Conservation (phyloP, 2,113 vertebrate genomes). For the Cebidichthys violaceus region DNA sequence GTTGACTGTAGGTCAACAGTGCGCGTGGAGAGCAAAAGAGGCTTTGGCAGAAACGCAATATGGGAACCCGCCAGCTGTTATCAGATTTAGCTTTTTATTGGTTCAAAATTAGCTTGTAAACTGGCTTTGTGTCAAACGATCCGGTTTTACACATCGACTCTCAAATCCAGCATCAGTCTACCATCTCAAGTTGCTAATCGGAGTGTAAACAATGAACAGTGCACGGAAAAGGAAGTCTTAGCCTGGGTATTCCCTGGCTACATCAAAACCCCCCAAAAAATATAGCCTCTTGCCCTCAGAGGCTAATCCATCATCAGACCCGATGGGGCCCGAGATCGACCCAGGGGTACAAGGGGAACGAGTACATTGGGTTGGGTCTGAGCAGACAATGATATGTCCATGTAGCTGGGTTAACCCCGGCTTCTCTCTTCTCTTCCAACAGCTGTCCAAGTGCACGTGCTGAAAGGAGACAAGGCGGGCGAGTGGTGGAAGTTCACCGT, state of each 20-base stretch:
- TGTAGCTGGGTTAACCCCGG: neutral
- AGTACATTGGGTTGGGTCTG: neutral
- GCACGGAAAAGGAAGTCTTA: no score
- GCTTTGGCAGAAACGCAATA: neutral
- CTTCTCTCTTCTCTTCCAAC: constrained; percentile 29
- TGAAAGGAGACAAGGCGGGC: constrained; percentile 94
- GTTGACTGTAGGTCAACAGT: neutral
- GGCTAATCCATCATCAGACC: neutral
- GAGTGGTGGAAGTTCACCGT: constrained; percentile 99
- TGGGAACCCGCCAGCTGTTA: neutral
- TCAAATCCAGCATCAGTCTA: no score
- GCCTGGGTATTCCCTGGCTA: no score
- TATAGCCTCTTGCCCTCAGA: neutral
- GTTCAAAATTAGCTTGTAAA: no score
- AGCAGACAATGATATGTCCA: neutral
- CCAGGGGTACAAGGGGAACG: neutral
- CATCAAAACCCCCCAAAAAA: neutral
- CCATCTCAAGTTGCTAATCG: no score
- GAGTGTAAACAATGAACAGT: no score
- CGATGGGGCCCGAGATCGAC: neutral
- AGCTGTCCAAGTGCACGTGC: constrained; percentile 96
- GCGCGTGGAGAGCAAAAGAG: neutral
- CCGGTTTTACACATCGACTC: no score
- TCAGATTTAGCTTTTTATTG: neutral
- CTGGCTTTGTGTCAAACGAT: no score